phyloP scores from a whole-genome alignment of 2,888 invertebrate genomes.

The Argyresthia albistria region DNA sequence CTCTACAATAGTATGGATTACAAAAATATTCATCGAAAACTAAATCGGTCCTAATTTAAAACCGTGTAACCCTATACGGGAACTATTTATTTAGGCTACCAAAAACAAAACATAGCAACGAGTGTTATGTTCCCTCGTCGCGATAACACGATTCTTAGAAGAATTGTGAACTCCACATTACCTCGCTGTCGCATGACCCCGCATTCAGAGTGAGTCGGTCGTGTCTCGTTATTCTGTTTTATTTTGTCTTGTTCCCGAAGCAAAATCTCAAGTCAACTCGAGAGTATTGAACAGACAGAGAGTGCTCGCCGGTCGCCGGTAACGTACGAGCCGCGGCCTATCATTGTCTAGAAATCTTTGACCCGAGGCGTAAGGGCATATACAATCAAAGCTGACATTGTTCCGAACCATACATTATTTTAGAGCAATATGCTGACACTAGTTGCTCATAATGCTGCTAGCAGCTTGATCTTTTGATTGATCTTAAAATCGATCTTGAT shows the following conservation, averaged over 20 bases:
- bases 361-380: constrained; percentile 17
- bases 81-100: no score
- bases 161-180: not conserved
- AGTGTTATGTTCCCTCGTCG: not conserved
- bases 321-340: constrained; percentile 7
- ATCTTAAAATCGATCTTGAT: no score
- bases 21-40: no score
- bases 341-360: constrained; percentile 25
- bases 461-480: no score
- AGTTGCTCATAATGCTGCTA: no score
- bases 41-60: no score
- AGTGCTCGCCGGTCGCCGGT: not conserved
- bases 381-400: constrained; percentile 17
- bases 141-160: constrained; percentile 1
- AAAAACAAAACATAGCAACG: not conserved
- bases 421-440: no score
- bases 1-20: no score
- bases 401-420: constrained; percentile 3
- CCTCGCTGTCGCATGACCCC: constrained; percentile 32
- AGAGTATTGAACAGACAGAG: not conserved
- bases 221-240: constrained; percentile 27
- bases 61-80: no score
- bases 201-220: constrained; percentile 28
- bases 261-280: not conserved
- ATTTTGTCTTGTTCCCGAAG: constrained; percentile 16